A percentile compares a stretch with the other conserved stretches of the same genome.
These are phyloP conservation scores for Pantherophis guttatus DNA, from an alignment of 2,113 vertebrate species.

Conservation along the genomic window DNA sequence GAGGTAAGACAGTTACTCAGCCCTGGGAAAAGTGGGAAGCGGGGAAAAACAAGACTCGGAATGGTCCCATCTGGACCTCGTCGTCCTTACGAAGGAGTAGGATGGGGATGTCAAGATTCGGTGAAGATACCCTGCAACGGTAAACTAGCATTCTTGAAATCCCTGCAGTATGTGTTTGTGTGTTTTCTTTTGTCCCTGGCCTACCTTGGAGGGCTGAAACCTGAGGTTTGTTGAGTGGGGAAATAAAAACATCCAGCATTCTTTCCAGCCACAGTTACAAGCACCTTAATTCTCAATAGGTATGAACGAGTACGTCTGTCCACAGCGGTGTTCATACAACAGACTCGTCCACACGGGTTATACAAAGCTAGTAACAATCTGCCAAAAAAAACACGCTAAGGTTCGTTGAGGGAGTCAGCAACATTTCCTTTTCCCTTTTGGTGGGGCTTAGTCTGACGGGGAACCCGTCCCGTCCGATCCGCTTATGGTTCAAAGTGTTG, in stretches of 20 bases:
- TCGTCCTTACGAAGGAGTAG: not conserved
- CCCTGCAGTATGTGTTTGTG: not conserved
- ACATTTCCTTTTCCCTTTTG: not conserved
- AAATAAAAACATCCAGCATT: not conserved
- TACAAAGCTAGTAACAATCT: not conserved
- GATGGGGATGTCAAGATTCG: not conserved
- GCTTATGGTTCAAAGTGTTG: not conserved
- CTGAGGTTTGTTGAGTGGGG: not conserved
- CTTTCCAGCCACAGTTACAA: not conserved
- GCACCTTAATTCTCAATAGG: not conserved
- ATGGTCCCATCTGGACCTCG: not conserved
- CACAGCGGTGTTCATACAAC: not conserved
- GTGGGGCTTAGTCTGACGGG: not conserved
- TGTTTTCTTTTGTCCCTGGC: not conserved
- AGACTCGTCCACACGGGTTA: not conserved
- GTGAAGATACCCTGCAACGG: not conserved
- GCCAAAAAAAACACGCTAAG: not conserved
- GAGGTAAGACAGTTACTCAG: not conserved
- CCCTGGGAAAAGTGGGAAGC: not conserved
- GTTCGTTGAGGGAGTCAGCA: not conserved
- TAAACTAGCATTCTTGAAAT: not conserved
- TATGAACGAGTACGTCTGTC: not conserved
- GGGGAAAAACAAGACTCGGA: not conserved
- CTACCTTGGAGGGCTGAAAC: not conserved
- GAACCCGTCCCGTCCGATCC: not conserved